These are phyloP conservation scores for Atlantisia rogersi DNA, from an alignment of 2,113 vertebrate genomes.

Conservation along the genomic window DNA sequence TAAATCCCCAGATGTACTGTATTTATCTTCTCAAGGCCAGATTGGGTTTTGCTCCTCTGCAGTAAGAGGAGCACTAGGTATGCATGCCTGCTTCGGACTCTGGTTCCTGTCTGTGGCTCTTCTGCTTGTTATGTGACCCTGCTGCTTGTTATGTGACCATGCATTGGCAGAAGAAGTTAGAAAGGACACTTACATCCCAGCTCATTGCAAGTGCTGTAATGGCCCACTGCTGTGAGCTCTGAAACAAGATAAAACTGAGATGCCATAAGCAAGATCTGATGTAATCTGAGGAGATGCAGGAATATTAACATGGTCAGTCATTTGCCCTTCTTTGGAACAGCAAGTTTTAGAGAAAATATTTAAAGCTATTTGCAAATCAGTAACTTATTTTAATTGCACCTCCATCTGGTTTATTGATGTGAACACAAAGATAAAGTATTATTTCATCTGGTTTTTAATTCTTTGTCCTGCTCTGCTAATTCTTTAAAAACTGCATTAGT, in stretches of 20 bases:
- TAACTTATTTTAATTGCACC: not conserved
- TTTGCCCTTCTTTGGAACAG: not conserved
- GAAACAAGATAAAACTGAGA: not conserved
- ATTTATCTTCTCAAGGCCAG: not conserved
- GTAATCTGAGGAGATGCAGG: not conserved
- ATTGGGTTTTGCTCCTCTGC: not conserved
- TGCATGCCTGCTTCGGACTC: not conserved
- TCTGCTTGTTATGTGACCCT: accelerated
- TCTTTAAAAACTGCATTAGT: not conserved
- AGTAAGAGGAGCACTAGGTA: not conserved
- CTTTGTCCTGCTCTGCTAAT: not conserved
- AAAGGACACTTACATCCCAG: not conserved
- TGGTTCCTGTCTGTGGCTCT: not conserved
- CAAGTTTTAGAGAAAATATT: not conserved
- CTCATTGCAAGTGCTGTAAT: not conserved
- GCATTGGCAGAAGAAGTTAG: not conserved
- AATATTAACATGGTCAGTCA: not conserved
- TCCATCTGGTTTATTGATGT: not conserved
- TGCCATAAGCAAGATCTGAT: accelerated
- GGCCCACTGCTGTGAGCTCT: not conserved
- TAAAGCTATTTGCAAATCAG: not conserved
- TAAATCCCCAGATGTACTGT: not conserved
- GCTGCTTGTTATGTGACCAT: accelerated
- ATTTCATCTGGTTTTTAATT: not conserved
- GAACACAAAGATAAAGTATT: not conserved